These are phyloP conservation scores for Pantherophis guttatus DNA, from an alignment of 2,113 vertebrate genomes.

Conservation along the genomic window DNA sequence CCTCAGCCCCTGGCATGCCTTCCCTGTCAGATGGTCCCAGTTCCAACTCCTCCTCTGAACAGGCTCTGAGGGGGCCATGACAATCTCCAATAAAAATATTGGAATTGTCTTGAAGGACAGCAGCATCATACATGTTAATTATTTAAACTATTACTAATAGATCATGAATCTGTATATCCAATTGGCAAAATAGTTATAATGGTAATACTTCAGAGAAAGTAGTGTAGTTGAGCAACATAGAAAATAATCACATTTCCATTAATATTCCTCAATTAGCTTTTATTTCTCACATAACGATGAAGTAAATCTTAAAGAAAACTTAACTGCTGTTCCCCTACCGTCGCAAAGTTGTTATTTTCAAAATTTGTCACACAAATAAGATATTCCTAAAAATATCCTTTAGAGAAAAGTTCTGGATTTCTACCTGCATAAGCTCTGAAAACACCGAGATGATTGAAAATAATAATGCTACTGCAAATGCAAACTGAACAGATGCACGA, in stretches of 20 bases:
- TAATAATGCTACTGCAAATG: not conserved
- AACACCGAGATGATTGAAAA: not conserved
- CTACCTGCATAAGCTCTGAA: not conserved
- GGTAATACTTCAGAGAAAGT: no score
- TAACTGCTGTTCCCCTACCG: not conserved
- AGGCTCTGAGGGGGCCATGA: no score
- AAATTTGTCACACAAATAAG: not conserved
- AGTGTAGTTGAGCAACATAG: no score
- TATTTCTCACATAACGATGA: not conserved
- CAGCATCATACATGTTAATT: no score
- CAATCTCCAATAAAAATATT: no score
- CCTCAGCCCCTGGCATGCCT: no score
- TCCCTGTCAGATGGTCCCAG: no score
- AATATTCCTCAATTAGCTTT: not conserved
- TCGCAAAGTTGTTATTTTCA: not conserved
- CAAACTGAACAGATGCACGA: slow-evolving; percentile 42
- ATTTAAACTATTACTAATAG: no score
- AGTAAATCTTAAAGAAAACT: not conserved
- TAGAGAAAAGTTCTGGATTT: not conserved
- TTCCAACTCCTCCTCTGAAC: no score
- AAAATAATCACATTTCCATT: not conserved
- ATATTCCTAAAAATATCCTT: not conserved
- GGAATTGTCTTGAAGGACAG: no score
- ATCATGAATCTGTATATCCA: no score
- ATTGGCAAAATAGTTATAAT: no score